These are phyloP conservation scores for Patiria pectinifera DNA, from an alignment of 53 echinoderm and acorn worm species.

Conservation along the genomic window DNA sequence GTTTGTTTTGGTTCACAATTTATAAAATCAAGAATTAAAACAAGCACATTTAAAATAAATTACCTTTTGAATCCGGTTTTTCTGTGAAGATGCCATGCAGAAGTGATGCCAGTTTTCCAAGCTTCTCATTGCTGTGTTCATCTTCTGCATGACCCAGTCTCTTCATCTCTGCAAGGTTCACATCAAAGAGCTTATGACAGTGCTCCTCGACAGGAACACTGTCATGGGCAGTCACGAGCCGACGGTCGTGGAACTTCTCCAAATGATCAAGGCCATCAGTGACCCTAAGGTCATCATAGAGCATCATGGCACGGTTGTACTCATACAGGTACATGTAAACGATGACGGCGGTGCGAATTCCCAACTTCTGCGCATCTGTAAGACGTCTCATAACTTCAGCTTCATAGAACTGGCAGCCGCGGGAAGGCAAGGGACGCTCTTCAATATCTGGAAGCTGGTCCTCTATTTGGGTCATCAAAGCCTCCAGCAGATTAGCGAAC, in stretches of 20 bases:
- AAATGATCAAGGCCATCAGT: conserved; percentile 61
- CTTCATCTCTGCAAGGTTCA: conserved; percentile 1
- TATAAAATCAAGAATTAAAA: neutral
- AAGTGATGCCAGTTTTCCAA: conserved; percentile 38
- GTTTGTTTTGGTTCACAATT: neutral
- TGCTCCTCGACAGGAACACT: conserved; percentile 43
- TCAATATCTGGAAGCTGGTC: conserved; percentile 23
- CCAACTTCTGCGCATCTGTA: conserved; percentile 17
- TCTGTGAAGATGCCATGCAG: conserved; percentile 42
- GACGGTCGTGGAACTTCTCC: conserved; percentile 50
- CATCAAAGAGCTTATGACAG: conserved; percentile 16
- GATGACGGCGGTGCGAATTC: conserved; percentile 16
- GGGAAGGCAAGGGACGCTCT: conserved; percentile 18
- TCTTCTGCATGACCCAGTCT: conserved; percentile 8
- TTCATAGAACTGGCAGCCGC: conserved; percentile 61
- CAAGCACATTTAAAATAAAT: too few relatives aligned
- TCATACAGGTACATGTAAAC: conserved; percentile 68
- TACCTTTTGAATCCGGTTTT: conserved; percentile 69
- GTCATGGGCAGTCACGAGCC: neutral
- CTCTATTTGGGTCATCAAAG: conserved; percentile 69
- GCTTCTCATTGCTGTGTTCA: conserved; percentile 60
- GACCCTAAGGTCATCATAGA: conserved; percentile 79
- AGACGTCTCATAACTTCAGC: conserved; percentile 52
- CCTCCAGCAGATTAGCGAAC: conserved; percentile 40
- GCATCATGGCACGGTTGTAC: conserved; percentile 73